Evolutionary conservation across 2,797 vertebrate genomes (phyloP).

Genomic region (Buceros bicornis): DNA sequence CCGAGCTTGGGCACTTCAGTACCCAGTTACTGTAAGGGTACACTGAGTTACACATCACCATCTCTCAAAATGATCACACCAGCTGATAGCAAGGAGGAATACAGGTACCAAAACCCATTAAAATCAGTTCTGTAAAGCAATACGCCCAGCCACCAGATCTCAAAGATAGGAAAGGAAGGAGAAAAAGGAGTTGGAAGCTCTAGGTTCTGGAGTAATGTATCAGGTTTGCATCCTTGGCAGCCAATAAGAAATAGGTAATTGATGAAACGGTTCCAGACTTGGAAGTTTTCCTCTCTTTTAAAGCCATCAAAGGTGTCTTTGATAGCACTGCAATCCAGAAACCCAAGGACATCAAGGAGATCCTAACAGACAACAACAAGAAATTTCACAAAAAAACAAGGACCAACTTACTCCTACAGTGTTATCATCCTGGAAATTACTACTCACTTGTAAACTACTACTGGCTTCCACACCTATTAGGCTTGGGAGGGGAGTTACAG

Average conservation of each 20-base stretch:
- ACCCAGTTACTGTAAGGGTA: neutral
- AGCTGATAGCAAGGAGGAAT: neutral
- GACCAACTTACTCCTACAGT: neutral
- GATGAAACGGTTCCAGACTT: constrained; percentile 30
- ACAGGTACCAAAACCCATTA: neutral
- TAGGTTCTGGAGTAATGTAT: neutral
- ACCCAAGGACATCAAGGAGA: neutral
- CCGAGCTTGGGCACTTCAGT: neutral
- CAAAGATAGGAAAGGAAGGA: neutral
- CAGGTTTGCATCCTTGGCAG: constrained; percentile 45
- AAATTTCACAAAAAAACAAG: neutral
- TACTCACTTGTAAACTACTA: neutral
- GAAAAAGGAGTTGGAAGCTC: constrained; percentile 12
- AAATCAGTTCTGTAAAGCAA: constrained; percentile 12
- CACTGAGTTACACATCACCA: neutral
- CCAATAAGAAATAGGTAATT: constrained; percentile 39
- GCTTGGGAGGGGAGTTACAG: neutral
- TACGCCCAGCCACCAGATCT: neutral
- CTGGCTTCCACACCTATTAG: neutral
- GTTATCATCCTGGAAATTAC: neutral
- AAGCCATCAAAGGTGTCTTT: constrained; percentile 56
- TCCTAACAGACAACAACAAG: neutral
- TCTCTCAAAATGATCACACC: neutral
- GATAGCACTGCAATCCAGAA: constrained; percentile 7
- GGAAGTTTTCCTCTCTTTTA: constrained; percentile 35